These are phyloP conservation scores for Deroptyus accipitrinus DNA, from an alignment of 2,113 vertebrate species.

Conservation along the genomic window DNA sequence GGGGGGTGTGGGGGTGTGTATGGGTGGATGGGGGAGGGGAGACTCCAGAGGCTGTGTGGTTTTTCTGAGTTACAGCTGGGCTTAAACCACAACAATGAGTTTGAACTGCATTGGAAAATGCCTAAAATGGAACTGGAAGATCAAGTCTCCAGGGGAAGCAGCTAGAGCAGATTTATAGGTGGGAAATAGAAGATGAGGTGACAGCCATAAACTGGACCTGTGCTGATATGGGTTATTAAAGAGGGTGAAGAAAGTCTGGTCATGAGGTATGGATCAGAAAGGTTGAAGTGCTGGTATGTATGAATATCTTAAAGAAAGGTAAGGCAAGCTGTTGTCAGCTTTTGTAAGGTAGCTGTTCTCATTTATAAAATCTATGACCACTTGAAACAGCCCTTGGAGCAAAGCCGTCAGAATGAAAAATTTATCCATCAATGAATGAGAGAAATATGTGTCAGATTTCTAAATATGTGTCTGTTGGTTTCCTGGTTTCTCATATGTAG, in stretches of 20 bases:
- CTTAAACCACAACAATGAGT: not conserved
- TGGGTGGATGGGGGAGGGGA: too few species aligned
- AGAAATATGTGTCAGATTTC: not conserved
- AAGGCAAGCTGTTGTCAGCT: not conserved
- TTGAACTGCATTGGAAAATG: not conserved
- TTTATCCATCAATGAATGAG: not conserved
- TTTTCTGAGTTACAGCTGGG: too few species aligned
- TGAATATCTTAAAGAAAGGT: not conserved
- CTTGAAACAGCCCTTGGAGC: not conserved
- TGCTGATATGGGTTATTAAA: not conserved
- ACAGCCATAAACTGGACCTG: not conserved
- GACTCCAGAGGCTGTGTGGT: too few species aligned
- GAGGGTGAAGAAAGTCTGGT: not conserved
- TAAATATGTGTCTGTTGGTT: not conserved
- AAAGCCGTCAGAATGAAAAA: not conserved
- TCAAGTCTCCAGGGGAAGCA: not conserved
- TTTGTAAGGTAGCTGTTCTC: not conserved
- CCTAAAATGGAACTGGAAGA: not conserved
- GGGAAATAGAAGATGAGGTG: not conserved
- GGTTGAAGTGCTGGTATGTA: not conserved
- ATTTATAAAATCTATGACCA: not conserved
- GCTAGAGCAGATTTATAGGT: not conserved
- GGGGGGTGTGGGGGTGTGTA: too few species aligned
- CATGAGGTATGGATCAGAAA: not conserved
- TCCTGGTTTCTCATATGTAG: not conserved